These are phyloP conservation scores for Microtus pennsylvanicus DNA, from an alignment of 2,113 vertebrate species.

Conservation along the genomic window DNA sequence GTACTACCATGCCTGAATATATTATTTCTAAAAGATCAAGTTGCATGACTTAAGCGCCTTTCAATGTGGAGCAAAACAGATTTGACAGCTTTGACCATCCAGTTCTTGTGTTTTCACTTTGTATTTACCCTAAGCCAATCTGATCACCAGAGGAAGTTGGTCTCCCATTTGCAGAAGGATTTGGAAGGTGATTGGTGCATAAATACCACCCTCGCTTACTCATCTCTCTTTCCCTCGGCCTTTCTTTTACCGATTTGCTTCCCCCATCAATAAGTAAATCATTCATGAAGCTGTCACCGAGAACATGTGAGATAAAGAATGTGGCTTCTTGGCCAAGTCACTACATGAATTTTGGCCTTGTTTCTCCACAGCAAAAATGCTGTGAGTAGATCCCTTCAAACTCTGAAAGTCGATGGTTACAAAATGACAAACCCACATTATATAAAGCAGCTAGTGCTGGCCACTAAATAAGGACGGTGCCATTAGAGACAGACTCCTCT, in stretches of 20 bases:
- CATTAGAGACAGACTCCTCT: background rate
- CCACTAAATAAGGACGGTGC: background rate
- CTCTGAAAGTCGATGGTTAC: background rate
- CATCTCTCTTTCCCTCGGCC: background rate
- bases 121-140: background rate
- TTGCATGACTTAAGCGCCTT: background rate
- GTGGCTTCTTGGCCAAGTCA: background rate
- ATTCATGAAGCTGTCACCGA: background rate
- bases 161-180: background rate
- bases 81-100: background rate
- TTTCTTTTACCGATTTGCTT: background rate
- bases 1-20: background rate
- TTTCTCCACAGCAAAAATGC: background rate
- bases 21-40: conserved; percentile 26
- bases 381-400: background rate
- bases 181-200: background rate
- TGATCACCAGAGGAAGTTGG: background rate
- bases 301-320: background rate
- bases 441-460: background rate
- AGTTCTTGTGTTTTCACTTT: background rate
- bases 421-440: background rate
- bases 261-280: background rate
- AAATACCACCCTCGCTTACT: background rate
- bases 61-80: background rate
- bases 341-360: background rate